Conservation (phyloP, 2,888 invertebrate species). For the Oxytorus armatus region DNA sequence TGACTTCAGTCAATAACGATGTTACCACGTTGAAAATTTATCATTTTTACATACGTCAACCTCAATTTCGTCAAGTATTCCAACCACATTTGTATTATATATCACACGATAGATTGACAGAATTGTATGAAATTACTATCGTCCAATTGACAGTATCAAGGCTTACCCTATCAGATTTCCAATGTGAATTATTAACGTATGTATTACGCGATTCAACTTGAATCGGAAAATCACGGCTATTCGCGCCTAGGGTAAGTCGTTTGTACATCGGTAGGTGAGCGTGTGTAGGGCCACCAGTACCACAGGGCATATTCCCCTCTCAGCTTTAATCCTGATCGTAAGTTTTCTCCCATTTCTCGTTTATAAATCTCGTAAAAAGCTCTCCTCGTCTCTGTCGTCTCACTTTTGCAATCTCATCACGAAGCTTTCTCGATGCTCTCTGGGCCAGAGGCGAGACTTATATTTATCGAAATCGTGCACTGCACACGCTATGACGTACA, state of each 20-base stretch:
- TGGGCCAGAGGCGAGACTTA: constrained; percentile 13
- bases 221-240: constrained; percentile 37
- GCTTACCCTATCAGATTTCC: not conserved
- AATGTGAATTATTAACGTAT: not conserved
- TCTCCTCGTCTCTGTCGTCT: constrained; percentile 5
- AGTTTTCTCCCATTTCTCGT: constrained; percentile 9
- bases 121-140: not conserved
- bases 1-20: no score
- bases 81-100: no score
- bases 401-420: constrained; percentile 48
- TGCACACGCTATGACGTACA: no score
- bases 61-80: no score
- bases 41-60: no score
- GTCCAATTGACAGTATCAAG: not conserved
- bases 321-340: constrained; percentile 8
- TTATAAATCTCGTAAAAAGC: constrained; percentile 24
- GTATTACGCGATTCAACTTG: constrained; percentile 6
- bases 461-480: constrained; percentile 22
- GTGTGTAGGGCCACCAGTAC: not conserved
- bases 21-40: no score
- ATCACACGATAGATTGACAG: no score
- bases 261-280: constrained; percentile 14
- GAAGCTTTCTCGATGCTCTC: constrained; percentile 23
- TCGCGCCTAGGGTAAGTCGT: constrained; percentile 18
- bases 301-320: not conserved